Evolutionary conservation across 2,797 vertebrate genomes (phyloP).

Genomic region (Poecilia picta): DNA sequence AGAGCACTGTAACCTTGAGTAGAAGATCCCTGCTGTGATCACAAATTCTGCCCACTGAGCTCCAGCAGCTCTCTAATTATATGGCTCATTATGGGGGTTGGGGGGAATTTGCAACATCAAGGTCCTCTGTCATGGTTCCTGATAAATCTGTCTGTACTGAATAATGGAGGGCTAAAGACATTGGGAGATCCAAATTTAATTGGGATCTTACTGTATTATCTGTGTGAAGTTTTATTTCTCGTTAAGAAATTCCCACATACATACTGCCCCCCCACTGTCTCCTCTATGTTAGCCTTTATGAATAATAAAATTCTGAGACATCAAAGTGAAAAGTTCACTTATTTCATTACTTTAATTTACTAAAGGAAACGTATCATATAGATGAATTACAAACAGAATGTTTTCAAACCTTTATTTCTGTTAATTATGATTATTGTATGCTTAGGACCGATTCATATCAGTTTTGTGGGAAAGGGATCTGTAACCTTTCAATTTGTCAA

Average conservation of each 20-base stretch:
- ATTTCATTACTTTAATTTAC: neutral
- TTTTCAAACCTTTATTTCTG: too few species aligned
- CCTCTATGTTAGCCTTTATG: neutral
- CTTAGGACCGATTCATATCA: neutral
- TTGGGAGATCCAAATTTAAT: slow-evolving; percentile 19
- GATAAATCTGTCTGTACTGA: slow-evolving; percentile 38
- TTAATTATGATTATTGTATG: neutral
- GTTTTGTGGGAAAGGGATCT: neutral
- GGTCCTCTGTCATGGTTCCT: slow-evolving; percentile 26
- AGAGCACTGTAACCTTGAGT: slow-evolving; percentile 65
- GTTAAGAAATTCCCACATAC: slow-evolving; percentile 12
- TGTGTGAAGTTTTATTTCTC: slow-evolving; percentile 1
- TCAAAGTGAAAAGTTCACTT: neutral
- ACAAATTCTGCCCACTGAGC: slow-evolving; percentile 41
- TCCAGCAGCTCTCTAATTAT: slow-evolving; percentile 59
- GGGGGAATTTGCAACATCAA: slow-evolving; percentile 42
- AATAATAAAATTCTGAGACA: neutral
- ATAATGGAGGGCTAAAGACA: slow-evolving; percentile 44
- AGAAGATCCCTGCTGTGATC: slow-evolving; percentile 65
- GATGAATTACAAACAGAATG: neutral
- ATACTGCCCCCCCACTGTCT: neutral
- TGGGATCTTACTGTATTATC: slow-evolving; percentile 13
- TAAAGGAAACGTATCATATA: neutral
- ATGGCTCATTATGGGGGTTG: slow-evolving; percentile 46
- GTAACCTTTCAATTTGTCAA: neutral